Base-by-base conservation (phyloP, 2,113 vertebrate genomes). In the Ophiodon elongatus region DNA sequence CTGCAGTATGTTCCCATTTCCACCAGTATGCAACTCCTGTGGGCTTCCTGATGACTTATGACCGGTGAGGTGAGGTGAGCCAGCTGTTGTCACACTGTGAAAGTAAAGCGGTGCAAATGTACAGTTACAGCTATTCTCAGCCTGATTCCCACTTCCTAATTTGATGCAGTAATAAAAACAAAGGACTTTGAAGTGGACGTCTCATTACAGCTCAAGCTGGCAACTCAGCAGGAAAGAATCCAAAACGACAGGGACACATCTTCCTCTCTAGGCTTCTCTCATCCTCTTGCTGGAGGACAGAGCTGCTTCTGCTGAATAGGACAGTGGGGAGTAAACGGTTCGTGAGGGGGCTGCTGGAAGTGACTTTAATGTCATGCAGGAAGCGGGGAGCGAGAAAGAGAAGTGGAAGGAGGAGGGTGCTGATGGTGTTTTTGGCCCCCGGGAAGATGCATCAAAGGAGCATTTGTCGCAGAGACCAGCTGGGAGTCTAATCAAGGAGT, bases 391-490 rank as follows among this genome's bases (percentile, higher is more conserved):
- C 1, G 59, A 63, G 65, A 68, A 76, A 70, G 72, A 72, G 82
- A 60, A 82, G 68, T 81, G 72, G 52, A 86, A 60, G 62, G 67
- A 43, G 65, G 75, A 70, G 74, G 83, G 60, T 80, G 85, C 75
- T 54, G 80, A 76, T 85, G 88, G 88, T 85, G 79, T 77, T 68
- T 89, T 65, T 80, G 92, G 90, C 89, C 85, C 70, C 85, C 81
- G 74, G 89, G 88, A 94, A 90, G 89, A 91, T 65, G 86, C 92
- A 92, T 95, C 93, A 94, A 94, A 94, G 90, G 78, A 90, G 89
- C 93, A 85, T 94, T 95, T 94, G 93, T 94, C 80, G 84, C 82
- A 85, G 73, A 82, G 88, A 82, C 67, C 94, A 94, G 94, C 93
- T 94, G 92, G 88, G 92, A 86, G 90, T 79, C 88, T 83, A 91